Percentiles rank a stretch among this genome's conserved stretches.
Conservation (phyloP, 2,113 vertebrate species). For the Menidia beryllina region DNA sequence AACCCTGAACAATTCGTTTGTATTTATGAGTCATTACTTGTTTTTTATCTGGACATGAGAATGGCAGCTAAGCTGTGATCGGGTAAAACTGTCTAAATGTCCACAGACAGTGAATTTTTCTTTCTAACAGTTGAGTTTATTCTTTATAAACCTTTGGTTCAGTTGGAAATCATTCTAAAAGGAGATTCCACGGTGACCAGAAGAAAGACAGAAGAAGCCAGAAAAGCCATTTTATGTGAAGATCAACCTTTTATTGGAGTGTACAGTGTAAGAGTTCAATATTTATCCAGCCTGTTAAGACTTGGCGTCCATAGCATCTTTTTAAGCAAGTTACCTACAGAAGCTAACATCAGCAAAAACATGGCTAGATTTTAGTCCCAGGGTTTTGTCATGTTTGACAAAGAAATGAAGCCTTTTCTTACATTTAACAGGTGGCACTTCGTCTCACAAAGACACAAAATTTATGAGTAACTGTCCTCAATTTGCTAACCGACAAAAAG, state of each 20-base stretch:
- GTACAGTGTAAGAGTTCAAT: slow-evolving; percentile 63
- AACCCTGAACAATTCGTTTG: too few species aligned
- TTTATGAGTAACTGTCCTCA: slow-evolving; percentile 5
- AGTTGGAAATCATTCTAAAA: background rate
- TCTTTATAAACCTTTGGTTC: background rate
- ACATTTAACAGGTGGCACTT: slow-evolving; percentile 25
- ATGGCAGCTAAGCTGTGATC: slow-evolving; percentile 27
- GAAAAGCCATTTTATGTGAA: slow-evolving; percentile 55
- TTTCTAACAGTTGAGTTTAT: too few species aligned
- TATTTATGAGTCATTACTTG: too few species aligned
- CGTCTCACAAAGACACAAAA: slow-evolving; percentile 14
- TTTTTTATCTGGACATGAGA: too few species aligned
- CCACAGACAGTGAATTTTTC: too few species aligned
- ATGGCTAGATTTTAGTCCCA: slow-evolving; percentile 28
- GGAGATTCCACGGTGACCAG: background rate
- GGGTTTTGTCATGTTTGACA: background rate
- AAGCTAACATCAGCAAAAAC: slow-evolving; percentile 47
- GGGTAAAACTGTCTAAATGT: background rate
- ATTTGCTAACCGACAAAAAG: background rate
- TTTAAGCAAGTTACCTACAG: slow-evolving; percentile 62
- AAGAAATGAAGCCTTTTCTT: too few species aligned
- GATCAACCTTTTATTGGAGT: slow-evolving; percentile 81
- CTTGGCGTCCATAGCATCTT: slow-evolving; percentile 67
- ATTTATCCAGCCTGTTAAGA: slow-evolving; percentile 75
- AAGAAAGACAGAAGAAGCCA: background rate